These are phyloP conservation scores for Brachyhypopomus gauderio DNA, from an alignment of 2,113 vertebrate species.

Conservation along the genomic window DNA sequence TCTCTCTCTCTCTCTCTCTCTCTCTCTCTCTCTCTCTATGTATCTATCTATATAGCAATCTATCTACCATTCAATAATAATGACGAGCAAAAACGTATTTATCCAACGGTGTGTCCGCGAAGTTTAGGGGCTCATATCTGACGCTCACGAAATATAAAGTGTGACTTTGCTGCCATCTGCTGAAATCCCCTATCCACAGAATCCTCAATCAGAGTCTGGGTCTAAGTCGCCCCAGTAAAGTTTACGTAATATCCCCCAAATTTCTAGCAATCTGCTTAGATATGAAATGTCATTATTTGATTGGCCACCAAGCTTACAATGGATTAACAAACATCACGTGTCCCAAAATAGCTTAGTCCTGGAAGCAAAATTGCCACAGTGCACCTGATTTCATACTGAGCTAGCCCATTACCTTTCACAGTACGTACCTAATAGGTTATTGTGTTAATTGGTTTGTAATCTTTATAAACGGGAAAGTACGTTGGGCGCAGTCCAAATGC, in stretches of 20 bases:
- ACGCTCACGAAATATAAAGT: conserved; percentile 24
- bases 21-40: not conserved
- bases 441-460: not conserved
- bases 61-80: not conserved
- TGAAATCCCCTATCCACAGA: conserved; percentile 17
- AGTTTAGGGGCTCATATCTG: not conserved
- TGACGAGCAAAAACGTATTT: conserved; percentile 2
- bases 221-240: too few species aligned
- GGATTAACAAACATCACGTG: not conserved
- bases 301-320: conserved; percentile 2
- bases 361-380: not conserved
- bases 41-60: too few species aligned
- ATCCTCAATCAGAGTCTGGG: too few species aligned
- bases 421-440: not conserved
- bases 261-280: not conserved
- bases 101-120: not conserved
- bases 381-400: not conserved
- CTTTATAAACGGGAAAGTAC: not conserved
- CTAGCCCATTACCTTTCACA: not conserved
- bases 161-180: conserved; percentile 57
- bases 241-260: too few species aligned
- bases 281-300: not conserved
- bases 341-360: not conserved
- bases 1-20: not conserved
- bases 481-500: not conserved